Percentiles rank a stretch among this genome's conserved stretches.
These are phyloP conservation scores for Linurgus olivaceus DNA, from an alignment of 2,797 vertebrate genomes.

Conservation along the genomic window DNA sequence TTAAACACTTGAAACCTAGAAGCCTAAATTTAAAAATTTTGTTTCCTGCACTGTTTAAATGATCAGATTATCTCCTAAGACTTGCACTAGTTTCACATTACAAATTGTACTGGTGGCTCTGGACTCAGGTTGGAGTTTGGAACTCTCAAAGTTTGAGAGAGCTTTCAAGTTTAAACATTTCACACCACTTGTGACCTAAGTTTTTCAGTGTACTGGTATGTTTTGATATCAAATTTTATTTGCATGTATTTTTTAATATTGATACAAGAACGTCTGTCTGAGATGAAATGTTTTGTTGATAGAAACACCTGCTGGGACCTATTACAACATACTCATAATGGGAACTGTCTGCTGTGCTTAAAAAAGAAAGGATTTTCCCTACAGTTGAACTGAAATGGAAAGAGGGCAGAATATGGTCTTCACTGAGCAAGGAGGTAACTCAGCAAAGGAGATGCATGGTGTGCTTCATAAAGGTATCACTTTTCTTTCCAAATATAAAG, in stretches of 20 bases:
- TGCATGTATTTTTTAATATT: not conserved
- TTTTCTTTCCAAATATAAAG: constrained; percentile 37
- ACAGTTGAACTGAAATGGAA: not conserved
- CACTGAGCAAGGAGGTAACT: not conserved
- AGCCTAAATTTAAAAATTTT: not conserved
- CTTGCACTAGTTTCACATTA: not conserved
- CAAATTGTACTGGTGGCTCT: not conserved
- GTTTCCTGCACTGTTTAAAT: not conserved
- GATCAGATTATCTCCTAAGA: not conserved
- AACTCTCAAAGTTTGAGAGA: not conserved
- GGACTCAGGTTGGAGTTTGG: not conserved
- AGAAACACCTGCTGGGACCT: not conserved
- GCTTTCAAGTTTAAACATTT: not conserved
- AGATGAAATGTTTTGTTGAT: not conserved
- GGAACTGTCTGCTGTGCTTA: not conserved
- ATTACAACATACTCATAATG: not conserved
- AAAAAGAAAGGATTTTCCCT: not conserved
- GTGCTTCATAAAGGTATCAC: constrained; percentile 2
- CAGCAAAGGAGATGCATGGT: not conserved
- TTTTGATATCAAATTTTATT: not conserved
- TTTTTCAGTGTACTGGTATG: not conserved
- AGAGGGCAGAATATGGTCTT: not conserved
- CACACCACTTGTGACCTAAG: not conserved
- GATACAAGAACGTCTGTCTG: not conserved
- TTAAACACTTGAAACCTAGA: not conserved